Percentiles rank a stretch among this genome's conserved stretches.
These are phyloP conservation scores for Bucorvus abyssinicus DNA, from an alignment of 2,797 vertebrate species.

Conservation along the genomic window DNA sequence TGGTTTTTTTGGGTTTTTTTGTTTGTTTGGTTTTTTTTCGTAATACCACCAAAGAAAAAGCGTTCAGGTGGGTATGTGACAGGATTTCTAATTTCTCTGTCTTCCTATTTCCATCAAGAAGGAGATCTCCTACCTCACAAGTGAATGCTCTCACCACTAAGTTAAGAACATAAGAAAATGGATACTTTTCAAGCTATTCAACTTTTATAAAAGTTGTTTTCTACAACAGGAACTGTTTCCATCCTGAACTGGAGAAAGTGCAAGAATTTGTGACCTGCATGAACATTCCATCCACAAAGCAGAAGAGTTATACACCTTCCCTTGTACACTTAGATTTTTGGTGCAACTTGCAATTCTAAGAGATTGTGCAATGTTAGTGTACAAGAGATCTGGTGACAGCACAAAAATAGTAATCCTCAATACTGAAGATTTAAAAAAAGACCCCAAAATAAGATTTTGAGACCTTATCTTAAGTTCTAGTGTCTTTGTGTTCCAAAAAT, in stretches of 20 bases:
- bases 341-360: not conserved
- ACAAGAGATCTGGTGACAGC: not conserved
- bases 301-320: not conserved
- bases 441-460: not conserved
- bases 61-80: not conserved
- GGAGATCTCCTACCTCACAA: not conserved
- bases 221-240: not conserved
- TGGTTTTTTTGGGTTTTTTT: too few species aligned
- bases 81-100: not conserved
- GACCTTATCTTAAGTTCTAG: not conserved
- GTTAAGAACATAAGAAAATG: not conserved
- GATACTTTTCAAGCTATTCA: not conserved
- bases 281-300: not conserved
- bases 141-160: not conserved
- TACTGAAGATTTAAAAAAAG: not conserved
- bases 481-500: slow-evolving; percentile 6
- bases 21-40: not conserved
- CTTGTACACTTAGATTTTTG: not conserved
- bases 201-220: not conserved
- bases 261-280: not conserved
- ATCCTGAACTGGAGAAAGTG: not conserved
- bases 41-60: not conserved
- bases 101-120: not conserved
- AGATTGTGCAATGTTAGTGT: not conserved
- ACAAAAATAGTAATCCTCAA: not conserved